Conservation (phyloP, 2,888 invertebrate species). For the Tetragnatha montana region DNA sequence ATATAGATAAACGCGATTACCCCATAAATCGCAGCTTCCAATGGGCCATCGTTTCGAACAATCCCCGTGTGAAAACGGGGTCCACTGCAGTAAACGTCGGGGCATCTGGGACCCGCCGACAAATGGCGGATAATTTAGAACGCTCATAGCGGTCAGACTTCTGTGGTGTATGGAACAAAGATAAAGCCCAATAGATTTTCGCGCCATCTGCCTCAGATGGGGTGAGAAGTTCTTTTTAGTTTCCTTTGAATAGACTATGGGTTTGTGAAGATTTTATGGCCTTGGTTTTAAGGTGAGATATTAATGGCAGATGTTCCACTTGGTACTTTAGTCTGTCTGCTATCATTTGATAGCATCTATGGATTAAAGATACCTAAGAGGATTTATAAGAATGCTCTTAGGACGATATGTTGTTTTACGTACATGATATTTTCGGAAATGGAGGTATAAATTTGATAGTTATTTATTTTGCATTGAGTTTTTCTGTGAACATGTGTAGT, state of each 20-base stretch:
- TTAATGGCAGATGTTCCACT: background rate
- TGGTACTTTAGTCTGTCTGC: too few relatives aligned
- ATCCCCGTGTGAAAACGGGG: background rate
- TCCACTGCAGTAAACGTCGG: background rate
- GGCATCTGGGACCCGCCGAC: background rate
- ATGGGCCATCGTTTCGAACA: constrained; percentile 32
- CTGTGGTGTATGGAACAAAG: background rate
- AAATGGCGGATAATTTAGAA: constrained; percentile 29
- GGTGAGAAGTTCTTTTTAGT: background rate
- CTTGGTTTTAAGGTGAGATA: background rate
- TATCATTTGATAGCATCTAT: too few relatives aligned
- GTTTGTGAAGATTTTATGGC: background rate
- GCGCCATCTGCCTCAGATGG: background rate
- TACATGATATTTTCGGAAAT: too few relatives aligned
- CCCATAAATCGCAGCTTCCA: constrained; percentile 20
- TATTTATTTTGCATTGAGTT: too few relatives aligned
- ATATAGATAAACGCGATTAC: constrained; percentile 23
- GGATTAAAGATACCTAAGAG: too few relatives aligned
- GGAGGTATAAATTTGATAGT: too few relatives aligned
- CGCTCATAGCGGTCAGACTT: background rate
- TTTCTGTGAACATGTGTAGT: too few relatives aligned
- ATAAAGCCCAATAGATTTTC: background rate
- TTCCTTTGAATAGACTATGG: background rate
- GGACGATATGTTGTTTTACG: too few relatives aligned
- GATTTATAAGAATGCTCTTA: too few relatives aligned